phyloP scores from a whole-genome alignment of 2,888 invertebrate genomes.

The Biston betularia region DNA sequence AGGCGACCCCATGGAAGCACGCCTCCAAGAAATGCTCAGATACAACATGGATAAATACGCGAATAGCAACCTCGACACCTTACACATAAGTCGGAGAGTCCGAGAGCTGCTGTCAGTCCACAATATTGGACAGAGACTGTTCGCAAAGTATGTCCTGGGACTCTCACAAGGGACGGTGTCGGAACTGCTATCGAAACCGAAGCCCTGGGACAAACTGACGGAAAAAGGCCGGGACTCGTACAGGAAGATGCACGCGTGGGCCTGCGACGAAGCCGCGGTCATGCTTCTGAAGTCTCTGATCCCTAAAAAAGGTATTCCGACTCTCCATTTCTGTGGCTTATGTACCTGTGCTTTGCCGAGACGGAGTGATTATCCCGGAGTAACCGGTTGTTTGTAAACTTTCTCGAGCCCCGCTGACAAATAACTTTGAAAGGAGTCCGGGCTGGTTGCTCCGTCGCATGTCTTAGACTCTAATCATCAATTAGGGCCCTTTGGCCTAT shows the following conservation, averaged over 20 bases:
- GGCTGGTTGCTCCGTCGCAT: conserved; percentile 39
- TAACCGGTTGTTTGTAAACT: conserved; percentile 21
- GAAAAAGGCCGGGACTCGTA: conserved; percentile 99
- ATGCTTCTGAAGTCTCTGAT: conserved; percentile 98
- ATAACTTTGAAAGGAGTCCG: conserved; percentile 38
- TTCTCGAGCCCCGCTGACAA: conserved; percentile 31
- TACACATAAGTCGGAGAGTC: conserved; percentile 96
- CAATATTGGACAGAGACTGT: conserved; percentile 99
- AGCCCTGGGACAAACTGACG: conserved; percentile 99
- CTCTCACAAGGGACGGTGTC: conserved; percentile 99
- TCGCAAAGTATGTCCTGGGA: conserved; percentile 99
- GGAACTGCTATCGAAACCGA: conserved; percentile 98
- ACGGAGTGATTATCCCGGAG: conserved; percentile 29
- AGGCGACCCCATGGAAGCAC: conserved; percentile 97
- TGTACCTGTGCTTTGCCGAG: conserved; percentile 47
- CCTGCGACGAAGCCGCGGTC: conserved; percentile 98
- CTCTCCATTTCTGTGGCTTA: conserved; percentile 70
- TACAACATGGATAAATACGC: conserved; percentile 99
- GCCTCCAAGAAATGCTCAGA: conserved; percentile 96
- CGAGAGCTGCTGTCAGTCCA: conserved; percentile 97
- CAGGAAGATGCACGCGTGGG: conserved; percentile 99
- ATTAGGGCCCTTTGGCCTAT: conserved; percentile 51
- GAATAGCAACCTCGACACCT: conserved; percentile 97
- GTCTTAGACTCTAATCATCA: conserved; percentile 41
- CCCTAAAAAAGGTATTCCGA: conserved; percentile 95